Base-by-base conservation (phyloP, 2,797 vertebrate species). In the Myotis planiceps region DNA sequence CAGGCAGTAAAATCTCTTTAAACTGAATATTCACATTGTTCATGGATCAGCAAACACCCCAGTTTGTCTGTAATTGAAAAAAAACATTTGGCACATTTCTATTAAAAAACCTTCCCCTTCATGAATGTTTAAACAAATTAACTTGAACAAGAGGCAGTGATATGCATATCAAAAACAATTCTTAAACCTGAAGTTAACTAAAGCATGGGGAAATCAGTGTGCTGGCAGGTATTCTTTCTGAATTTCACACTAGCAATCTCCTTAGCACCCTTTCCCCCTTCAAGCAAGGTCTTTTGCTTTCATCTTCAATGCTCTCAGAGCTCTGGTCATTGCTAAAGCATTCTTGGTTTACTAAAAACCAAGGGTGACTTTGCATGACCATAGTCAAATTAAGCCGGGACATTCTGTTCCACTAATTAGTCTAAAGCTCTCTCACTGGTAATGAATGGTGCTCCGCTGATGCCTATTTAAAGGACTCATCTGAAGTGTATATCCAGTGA, bases 121-220 rank as follows among this genome's bases (percentile, higher is more conserved):
- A 2, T 96, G 83, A 98, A 71, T 97, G 97, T 98, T 98, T 96
- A 97, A 97, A 79, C 21, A 97, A 98, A 98, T 97, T 96, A 94
- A 63, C 95, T 97, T 3, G 69, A 98, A 96, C 34, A 96, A 95
- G 49, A 95, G 96, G 86, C 84, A 96, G 23, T 55, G 55, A 42
- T 83, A 93, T 76, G 87, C 55, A 95, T 97, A 95, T 86, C 82
- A 97, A 97, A 96, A 95, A 97, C 92, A 93, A 96, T 90, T 23
- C 96, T 95, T 95, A 97, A 97, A 94, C 79, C 92, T 79, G 93
- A 95, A 96, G 84, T 96, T 88, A 96, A 93, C 90, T 78, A 97
- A 95, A 93, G 87, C 79, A 37, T 13, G 9, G 81, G 42, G 34
- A 96, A 94, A 94, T 90, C 76, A 37, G n/a, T 58, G 39, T n/a